Evolutionary conservation across 2,888 invertebrate genomes (phyloP).

Genomic region (Tenthredo notha): DNA sequence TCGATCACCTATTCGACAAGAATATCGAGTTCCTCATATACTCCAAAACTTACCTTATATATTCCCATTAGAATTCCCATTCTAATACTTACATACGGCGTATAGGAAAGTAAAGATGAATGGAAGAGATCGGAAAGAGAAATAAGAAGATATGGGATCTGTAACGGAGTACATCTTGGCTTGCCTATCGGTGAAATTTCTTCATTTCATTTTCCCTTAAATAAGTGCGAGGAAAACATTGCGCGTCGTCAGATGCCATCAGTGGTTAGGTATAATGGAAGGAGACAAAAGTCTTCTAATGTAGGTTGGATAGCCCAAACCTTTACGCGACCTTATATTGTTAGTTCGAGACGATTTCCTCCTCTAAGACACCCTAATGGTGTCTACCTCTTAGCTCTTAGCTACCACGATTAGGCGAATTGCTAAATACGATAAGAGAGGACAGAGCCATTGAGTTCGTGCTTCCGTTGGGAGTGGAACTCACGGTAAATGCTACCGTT

Average conservation of each 20-base stretch:
- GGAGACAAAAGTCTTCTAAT: constrained; percentile 42
- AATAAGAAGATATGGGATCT: not conserved
- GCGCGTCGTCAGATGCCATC: not conserved
- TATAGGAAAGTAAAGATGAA: not conserved
- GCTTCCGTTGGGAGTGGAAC: constrained; percentile 12
- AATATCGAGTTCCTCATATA: constrained; percentile 15
- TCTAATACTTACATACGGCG: not conserved
- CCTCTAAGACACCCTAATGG: constrained; percentile 62
- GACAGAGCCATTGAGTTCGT: constrained; percentile 43
- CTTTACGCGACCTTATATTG: constrained; percentile 45
- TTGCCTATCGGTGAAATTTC: not conserved
- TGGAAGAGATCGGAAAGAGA: not conserved
- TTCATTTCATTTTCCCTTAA: not conserved
- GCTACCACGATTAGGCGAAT: constrained; percentile 63
- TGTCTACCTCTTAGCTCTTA: constrained; percentile 59
- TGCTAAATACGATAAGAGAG: constrained; percentile 64
- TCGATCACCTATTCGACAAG: constrained; percentile 1
- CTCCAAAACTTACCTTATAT: not conserved
- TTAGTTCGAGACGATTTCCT: constrained; percentile 57
- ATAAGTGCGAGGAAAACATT: constrained; percentile 8
- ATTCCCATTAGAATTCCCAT: not conserved
- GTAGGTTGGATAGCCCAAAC: constrained; percentile 39
- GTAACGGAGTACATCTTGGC: not conserved
- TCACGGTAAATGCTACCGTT: constrained; percentile 53
- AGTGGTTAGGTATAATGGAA: not conserved